These are phyloP conservation scores for Platycercus adscitus DNA, from an alignment of 2,113 vertebrate genomes.

Conservation along the genomic window DNA sequence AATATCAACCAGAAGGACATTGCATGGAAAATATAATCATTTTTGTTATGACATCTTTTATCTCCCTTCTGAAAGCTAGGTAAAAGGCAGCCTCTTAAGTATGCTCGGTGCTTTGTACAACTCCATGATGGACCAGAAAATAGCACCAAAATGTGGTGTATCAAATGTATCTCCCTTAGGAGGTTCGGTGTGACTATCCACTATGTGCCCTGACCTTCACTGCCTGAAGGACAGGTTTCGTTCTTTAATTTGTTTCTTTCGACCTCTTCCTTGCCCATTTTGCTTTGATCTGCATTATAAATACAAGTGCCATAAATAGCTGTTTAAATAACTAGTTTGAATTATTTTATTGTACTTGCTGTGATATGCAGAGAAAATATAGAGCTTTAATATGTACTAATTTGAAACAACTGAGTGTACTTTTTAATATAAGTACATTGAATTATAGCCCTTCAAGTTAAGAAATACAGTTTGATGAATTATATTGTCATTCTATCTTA, in stretches of 20 bases:
- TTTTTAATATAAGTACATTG: neutral
- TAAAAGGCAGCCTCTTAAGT: neutral
- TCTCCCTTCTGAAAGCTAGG: neutral
- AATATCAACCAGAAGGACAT: slow-evolving; percentile 13
- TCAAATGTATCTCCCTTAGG: slow-evolving; percentile 69
- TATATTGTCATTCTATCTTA: neutral
- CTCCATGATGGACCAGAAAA: slow-evolving; percentile 39
- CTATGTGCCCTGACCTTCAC: slow-evolving; percentile 71
- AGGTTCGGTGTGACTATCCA: slow-evolving; percentile 65
- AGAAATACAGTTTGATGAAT: neutral
- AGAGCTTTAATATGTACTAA: neutral
- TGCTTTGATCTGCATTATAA: neutral
- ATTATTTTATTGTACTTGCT: neutral
- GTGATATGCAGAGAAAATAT: neutral
- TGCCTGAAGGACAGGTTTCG: slow-evolving; percentile 34
- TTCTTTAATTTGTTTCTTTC: neutral
- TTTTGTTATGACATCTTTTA: neutral
- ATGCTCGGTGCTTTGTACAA: neutral
- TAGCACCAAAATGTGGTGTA: slow-evolving; percentile 37
- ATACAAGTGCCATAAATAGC: neutral
- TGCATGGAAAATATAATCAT: slow-evolving; percentile 4
- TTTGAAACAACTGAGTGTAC: neutral
- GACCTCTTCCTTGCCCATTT: neutral
- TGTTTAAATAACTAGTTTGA: neutral
- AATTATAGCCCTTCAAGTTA: neutral